phyloP scores from a whole-genome alignment of 2,888 invertebrate species.

The Notocelia uddmanniana region DNA sequence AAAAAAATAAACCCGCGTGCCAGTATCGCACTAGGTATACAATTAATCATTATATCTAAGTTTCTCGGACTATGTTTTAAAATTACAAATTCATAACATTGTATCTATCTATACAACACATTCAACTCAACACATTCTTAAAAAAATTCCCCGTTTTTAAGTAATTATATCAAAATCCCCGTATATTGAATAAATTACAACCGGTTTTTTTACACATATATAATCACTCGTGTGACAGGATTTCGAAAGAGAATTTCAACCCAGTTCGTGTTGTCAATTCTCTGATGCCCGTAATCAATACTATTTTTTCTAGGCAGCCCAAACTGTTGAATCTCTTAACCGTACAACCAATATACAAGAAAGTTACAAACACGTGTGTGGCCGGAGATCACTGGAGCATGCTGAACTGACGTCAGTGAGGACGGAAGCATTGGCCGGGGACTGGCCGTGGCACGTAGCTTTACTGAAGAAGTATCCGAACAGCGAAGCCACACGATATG shows the following conservation, averaged over 20 bases:
- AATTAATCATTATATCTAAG: no score
- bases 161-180: background rate
- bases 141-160: no score
- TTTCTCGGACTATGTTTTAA: background rate
- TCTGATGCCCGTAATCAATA: background rate
- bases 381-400: constrained; percentile 67
- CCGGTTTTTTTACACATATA: no score
- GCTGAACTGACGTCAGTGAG: constrained; percentile 70
- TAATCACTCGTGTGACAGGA: no score
- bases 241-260: background rate
- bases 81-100: background rate
- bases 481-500: constrained; percentile 57
- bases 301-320: constrained; percentile 58
- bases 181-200: background rate
- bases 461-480: constrained; percentile 58
- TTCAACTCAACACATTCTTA: no score
- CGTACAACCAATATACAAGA: constrained; percentile 54
- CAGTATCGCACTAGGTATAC: no score
- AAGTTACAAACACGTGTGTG: constrained; percentile 67
- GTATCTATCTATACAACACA: background rate
- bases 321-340: constrained; percentile 62
- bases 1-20: no score
- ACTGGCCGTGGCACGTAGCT: constrained; percentile 82
- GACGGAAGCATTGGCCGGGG: constrained; percentile 70
- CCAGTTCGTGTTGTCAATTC: background rate